phyloP scores from a whole-genome alignment of 2,113 vertebrate genomes.

The Pluvialis apricaria region DNA sequence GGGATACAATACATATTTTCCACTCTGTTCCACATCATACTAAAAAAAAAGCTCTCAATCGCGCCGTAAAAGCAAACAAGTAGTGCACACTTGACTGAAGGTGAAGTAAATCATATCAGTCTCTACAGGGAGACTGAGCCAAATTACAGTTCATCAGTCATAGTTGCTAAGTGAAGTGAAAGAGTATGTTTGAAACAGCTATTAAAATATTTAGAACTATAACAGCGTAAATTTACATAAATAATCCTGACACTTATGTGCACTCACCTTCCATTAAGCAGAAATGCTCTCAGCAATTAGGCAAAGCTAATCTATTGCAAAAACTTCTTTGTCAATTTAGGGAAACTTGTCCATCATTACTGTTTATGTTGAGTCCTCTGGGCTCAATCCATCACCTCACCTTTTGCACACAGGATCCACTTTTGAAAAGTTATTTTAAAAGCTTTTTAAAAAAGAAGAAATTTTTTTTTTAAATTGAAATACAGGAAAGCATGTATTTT shows the following conservation, averaged over 20 bases:
- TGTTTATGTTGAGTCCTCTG: not conserved
- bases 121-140: not conserved
- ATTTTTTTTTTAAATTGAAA: not conserved
- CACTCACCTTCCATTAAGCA: not conserved
- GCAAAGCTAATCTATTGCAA: not conserved
- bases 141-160: not conserved
- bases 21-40: not conserved
- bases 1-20: not conserved
- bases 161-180: not conserved
- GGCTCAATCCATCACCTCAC: not conserved
- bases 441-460: not conserved
- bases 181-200: conserved; percentile 2
- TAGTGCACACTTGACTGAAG: not conserved
- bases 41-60: not conserved
- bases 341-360: not conserved
- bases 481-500: not conserved
- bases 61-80: not conserved
- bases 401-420: not conserved
- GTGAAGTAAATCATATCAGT: not conserved
- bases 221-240: conserved; percentile 3
- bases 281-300: not conserved
- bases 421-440: not conserved
- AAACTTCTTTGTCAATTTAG: not conserved
- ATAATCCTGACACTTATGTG: not conserved
- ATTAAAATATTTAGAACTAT: conserved; percentile 19